phyloP scores from a whole-genome alignment of 1,140 invertebrate genomes.

The Oncopodura yosiiana region DNA sequence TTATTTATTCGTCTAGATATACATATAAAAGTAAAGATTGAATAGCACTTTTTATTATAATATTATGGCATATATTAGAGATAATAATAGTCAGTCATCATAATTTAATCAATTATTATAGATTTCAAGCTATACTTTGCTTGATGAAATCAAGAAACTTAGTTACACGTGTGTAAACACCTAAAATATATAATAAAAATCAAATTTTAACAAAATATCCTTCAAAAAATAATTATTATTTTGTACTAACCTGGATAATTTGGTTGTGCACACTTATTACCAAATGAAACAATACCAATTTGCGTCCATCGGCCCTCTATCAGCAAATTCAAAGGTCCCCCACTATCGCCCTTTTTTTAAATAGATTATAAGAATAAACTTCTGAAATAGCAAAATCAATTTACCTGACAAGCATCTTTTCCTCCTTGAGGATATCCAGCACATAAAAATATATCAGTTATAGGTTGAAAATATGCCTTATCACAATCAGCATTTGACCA shows the following conservation, averaged over 20 bases:
- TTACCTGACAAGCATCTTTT: constrained; percentile 81
- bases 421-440: constrained; percentile 82
- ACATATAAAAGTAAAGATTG: too few species aligned
- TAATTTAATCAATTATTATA: too few species aligned
- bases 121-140: too few species aligned
- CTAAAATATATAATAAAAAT: too few species aligned
- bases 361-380: constrained; percentile 39
- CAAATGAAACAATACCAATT: constrained; percentile 81
- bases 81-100: too few species aligned
- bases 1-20: too few species aligned
- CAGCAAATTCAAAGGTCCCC: constrained; percentile 74
- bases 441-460: constrained; percentile 80
- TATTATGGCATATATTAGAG: too few species aligned
- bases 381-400: neutral
- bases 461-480: constrained; percentile 79
- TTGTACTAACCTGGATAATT: constrained; percentile 44
- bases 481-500: constrained; percentile 87
- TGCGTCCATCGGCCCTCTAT: constrained; percentile 67
- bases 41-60: too few species aligned
- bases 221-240: too few species aligned
- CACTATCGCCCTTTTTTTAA: constrained; percentile 54
- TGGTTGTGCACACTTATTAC: constrained; percentile 79
- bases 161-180: too few species aligned
- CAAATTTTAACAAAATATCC: too few species aligned
- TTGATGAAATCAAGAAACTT: too few species aligned